phyloP scores from a whole-genome alignment of 2,797 vertebrate genomes.

The Neomorphus geoffroyi region DNA sequence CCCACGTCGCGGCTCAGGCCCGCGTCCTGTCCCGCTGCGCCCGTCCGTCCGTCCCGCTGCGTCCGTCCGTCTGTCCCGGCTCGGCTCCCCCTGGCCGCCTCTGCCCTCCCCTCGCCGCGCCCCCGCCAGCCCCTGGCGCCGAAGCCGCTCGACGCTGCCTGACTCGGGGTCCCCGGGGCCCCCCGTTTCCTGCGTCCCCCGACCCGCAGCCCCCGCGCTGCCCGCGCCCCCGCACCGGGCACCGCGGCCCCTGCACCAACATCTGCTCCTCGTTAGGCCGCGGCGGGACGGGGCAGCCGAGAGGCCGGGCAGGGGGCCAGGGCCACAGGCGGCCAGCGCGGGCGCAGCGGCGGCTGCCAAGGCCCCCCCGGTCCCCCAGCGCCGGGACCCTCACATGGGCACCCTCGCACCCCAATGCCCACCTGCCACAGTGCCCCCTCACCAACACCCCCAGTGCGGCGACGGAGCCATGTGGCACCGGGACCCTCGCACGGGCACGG shows the following conservation, averaged over 20 bases:
- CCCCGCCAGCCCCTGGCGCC: conserved; percentile 29
- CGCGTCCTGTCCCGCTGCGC: not conserved
- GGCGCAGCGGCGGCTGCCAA: too few relatives aligned
- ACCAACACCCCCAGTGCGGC: too few relatives aligned
- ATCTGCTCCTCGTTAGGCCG: conserved; percentile 26
- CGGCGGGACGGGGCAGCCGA: not conserved
- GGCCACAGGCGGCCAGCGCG: not conserved
- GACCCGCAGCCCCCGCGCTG: not conserved
- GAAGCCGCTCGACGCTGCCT: conserved; percentile 5
- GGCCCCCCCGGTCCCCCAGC: too few relatives aligned
- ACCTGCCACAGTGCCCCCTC: too few relatives aligned
- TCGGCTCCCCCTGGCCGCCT: not conserved
- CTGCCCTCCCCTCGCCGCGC: conserved; percentile 34
- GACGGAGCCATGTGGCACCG: too few relatives aligned
- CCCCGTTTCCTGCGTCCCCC: not conserved
- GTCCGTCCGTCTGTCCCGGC: not conserved
- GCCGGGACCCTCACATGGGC: too few relatives aligned
- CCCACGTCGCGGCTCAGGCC: not conserved
- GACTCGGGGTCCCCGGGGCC: conserved; percentile 12
- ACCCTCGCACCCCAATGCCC: too few relatives aligned
- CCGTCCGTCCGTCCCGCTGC: not conserved
- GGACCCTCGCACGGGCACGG: too few relatives aligned
- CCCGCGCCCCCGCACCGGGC: not conserved
- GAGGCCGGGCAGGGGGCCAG: conserved; percentile 19
- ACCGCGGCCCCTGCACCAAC: conserved; percentile 7